phyloP scores from a whole-genome alignment of 2,113 vertebrate species.

The Heptranchias perlo region DNA sequence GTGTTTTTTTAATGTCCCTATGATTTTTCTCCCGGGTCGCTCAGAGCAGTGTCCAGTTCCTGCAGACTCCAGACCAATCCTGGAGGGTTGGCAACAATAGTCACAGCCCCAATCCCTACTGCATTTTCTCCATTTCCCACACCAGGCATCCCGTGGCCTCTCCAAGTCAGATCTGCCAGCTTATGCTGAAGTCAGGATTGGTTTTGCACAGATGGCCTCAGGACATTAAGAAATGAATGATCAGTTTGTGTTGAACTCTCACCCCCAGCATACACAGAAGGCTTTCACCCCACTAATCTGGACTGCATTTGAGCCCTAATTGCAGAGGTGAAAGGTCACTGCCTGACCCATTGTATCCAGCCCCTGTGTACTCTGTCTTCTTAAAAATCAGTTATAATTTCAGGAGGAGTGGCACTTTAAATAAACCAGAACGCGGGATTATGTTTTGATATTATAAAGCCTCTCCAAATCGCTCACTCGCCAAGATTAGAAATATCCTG shows the following conservation, averaged over 20 bases:
- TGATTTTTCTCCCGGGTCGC: too few species aligned
- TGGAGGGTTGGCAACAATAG: too few species aligned
- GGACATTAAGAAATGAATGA: background rate
- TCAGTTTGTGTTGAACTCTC: background rate
- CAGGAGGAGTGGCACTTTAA: background rate
- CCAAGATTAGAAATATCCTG: conserved; percentile 19
- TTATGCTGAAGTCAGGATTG: background rate
- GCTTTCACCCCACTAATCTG: background rate
- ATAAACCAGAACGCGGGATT: background rate
- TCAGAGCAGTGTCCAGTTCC: too few species aligned
- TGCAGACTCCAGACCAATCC: too few species aligned
- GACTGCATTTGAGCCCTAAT: background rate
- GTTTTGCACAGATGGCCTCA: background rate
- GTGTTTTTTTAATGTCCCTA: too few species aligned
- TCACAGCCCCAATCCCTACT: too few species aligned
- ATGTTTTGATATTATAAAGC: background rate
- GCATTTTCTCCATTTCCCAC: background rate
- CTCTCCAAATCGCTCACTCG: background rate
- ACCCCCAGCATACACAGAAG: background rate
- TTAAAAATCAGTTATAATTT: background rate
- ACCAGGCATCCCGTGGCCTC: background rate
- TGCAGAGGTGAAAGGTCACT: background rate
- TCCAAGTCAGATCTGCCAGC: background rate
- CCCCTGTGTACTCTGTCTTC: background rate
- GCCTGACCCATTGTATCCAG: background rate